Base-by-base conservation (phyloP, 1,140 invertebrate species). In the Cotesia glomerata region DNA sequence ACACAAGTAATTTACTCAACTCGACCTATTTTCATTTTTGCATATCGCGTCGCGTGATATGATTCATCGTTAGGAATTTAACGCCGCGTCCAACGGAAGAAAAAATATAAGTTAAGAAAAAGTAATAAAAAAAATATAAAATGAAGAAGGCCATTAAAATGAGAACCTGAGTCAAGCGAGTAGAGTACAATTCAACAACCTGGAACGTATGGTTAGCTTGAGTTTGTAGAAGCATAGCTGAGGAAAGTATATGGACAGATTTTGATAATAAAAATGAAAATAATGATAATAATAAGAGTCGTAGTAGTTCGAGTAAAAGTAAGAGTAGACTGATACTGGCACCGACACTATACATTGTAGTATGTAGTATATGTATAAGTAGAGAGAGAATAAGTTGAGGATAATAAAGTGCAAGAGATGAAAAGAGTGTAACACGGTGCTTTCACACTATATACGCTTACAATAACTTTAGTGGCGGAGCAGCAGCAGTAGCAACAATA, bases 121-220 rank as follows among this genome's bases (percentile, higher is more conserved):
- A 45, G 11, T 45, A 45, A 9, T 65, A 52, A 65, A 45, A 45
- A 45, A 45, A 45, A 45, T 11, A 45, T 45, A 71, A 52, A 65
- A 71, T 71, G 61, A 62, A 71, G 61, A 66, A 66, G 70, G 39
- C 70, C 54, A 72, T 72, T 72, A 72, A 72, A 72, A 66, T 66
- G 70, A 72, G 52, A 71, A 71, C 49, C 61, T 52, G 69, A 71
- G 69, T 71, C 63, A 65, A 72, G 62, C 70, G 35, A 72, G 70
- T 64, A 63, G 35, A 72, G 70, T 64, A 63, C 70, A 72, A 72
- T 72, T 64, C 70, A 72, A 72, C 69, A 71, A 65, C 69, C 18
- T 71, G 69, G 69, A 71, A 66, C 62, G 63, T 62, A 70, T 45
- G 39, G 39, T 45, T 26, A 26, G 26, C 26, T 26, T 9, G 39